Percentiles rank a stretch among this genome's conserved stretches.
Conservation (phyloP, 1,140 invertebrate species). For the Grapholita molesta region DNA sequence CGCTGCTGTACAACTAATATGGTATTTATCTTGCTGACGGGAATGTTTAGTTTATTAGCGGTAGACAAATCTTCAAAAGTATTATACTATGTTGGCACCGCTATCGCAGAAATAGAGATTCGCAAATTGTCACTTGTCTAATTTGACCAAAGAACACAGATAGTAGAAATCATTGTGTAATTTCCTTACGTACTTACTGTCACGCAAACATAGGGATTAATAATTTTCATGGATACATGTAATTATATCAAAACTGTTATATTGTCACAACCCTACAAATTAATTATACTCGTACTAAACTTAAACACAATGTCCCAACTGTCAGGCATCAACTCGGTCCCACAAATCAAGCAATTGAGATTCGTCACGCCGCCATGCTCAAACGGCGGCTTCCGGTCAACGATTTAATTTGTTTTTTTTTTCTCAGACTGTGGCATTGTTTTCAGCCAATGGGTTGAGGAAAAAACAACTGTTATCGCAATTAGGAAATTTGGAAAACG, state of each 20-base stretch:
- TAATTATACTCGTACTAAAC: neutral
- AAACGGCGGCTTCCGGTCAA: conserved; percentile 16
- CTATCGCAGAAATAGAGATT: too few species aligned
- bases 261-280: neutral
- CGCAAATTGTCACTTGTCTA: too few species aligned
- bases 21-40: too few species aligned
- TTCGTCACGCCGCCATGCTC: conserved; percentile 12
- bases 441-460: neutral
- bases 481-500: neutral
- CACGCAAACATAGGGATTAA: too few species aligned
- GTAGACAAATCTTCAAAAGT: too few species aligned
- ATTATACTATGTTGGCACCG: too few species aligned
- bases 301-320: neutral
- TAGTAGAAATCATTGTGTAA: too few species aligned
- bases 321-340: neutral
- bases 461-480: neutral
- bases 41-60: too few species aligned
- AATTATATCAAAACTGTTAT: neutral
- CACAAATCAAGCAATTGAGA: conserved; percentile 12
- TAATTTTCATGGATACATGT: too few species aligned
- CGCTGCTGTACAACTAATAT: too few species aligned
- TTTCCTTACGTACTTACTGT: too few species aligned
- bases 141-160: too few species aligned
- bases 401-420: conserved; percentile 16
- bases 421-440: conserved; percentile 7